Base-by-base conservation (phyloP, 23 tunicate species). In the Botrylloides violaceus region DNA sequence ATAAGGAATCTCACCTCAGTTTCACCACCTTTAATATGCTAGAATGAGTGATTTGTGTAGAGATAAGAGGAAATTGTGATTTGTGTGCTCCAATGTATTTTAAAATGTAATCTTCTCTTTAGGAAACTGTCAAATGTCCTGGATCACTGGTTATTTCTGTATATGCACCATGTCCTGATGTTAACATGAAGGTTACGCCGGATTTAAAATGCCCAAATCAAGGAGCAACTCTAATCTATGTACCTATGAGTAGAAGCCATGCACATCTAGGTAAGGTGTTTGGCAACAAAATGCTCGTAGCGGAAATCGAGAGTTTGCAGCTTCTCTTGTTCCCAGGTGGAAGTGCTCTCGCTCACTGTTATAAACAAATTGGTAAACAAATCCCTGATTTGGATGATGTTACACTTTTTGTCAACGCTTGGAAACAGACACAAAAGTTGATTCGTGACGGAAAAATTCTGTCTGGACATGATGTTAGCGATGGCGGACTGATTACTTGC, bases 401-500 rank as follows among this genome's bases (percentile, higher is more conserved):
- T 15, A 62, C 36, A 28, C 43, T 82, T 2, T 88, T 88, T 65
- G 72, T 77, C 35, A 71, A 47, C 33, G 87, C 80, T 31, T 88
- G 87, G 87, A 72, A 72, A 18, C 33, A 34, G 34, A 81, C 88
- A 27, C 96, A 88, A 65, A 37, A 58, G 19, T 49, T 81, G 30
- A 77, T 88, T 31, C 48, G 64, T 47, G 36, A 71, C 3, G 38
- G 53, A 2, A 2, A 36, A 23, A 34, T 88, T 23, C 6, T 34
- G 19, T 53, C 88, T 34, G 96, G 96, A 18, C 96, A 88, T 66
- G 96, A 88, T 56, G 76, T 88, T 59, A 88, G 96, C 35, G 96
- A 88, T 56, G 96, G 96, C n/a, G 96, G 96, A 3, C 72, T 88
- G 19, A 61, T 88, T 3, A 81, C 88, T 5, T 61, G 79, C 58